phyloP scores from a whole-genome alignment of 2,888 invertebrate genomes.

The Philaethria dido region DNA sequence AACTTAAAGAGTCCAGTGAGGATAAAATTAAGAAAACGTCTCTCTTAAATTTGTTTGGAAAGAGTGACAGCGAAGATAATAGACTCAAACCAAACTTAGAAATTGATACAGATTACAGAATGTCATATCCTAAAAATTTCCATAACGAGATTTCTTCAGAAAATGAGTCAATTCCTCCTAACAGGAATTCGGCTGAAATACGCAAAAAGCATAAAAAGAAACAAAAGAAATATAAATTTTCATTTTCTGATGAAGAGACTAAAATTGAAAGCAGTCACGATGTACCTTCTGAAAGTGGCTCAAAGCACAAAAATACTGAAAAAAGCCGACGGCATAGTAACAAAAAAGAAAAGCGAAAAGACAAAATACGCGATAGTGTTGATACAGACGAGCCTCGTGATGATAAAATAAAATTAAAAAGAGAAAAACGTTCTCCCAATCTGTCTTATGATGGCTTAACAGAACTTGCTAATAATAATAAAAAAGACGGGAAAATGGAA shows the following conservation, averaged over 20 bases:
- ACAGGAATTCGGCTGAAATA: conserved; percentile 75
- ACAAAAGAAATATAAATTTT: conserved; percentile 90
- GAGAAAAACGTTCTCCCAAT: conserved; percentile 75
- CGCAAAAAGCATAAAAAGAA: conserved; percentile 94
- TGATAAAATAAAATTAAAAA: conserved; percentile 85
- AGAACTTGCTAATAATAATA: conserved; percentile 63
- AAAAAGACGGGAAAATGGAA: conserved; percentile 92
- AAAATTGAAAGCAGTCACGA: conserved; percentile 68
- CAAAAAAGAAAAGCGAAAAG: conserved; percentile 85
- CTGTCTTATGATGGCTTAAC: conserved; percentile 56
- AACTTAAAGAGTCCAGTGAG: conserved; percentile 55
- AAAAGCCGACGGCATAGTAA: conserved; percentile 80
- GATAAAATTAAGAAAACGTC: conserved; percentile 70
- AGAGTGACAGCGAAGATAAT: conserved; percentile 76
- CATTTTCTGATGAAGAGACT: conserved; percentile 83
- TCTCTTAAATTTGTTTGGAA: conserved; percentile 72
- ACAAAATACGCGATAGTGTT: conserved; percentile 81
- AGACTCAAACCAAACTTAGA: conserved; percentile 68
- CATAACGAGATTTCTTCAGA: conserved; percentile 77
- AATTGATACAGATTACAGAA: conserved; percentile 66
- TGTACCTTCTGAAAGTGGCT: conserved; percentile 54
- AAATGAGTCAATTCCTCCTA: conserved; percentile 71
- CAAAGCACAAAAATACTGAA: conserved; percentile 74
- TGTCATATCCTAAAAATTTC: conserved; percentile 59
- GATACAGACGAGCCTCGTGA: conserved; percentile 74